phyloP scores from a whole-genome alignment of 2,888 invertebrate species.

The Lochmaea capreae region DNA sequence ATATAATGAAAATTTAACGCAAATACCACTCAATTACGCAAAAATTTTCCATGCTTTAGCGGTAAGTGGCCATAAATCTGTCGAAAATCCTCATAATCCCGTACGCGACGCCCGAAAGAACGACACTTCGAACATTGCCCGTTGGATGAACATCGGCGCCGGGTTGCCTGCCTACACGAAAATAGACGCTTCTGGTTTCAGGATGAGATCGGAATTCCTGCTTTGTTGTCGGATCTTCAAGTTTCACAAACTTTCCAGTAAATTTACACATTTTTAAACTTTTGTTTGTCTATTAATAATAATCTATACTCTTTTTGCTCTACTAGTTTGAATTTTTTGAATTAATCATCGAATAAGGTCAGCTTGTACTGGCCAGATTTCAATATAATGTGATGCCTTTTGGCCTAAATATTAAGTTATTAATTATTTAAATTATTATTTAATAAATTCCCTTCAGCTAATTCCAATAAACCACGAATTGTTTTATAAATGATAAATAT shows the following conservation, averaged over 20 bases:
- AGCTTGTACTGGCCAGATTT: no score
- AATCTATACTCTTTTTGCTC: no score
- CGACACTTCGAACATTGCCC: no score
- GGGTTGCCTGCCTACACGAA: slow-evolving; percentile 25
- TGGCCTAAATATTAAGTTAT: no score
- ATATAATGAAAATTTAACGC: not conserved
- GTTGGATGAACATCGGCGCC: slow-evolving; percentile 22
- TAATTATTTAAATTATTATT: no score
- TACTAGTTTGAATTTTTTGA: no score
- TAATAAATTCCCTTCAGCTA: no score
- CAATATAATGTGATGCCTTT: no score
- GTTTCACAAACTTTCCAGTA: not conserved
- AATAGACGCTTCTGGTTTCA: slow-evolving; percentile 38
- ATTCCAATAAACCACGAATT: no score
- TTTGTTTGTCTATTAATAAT: no score
- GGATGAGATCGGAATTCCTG: slow-evolving; percentile 17
- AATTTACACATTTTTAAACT: not conserved
- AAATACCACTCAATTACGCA: slow-evolving; percentile 19
- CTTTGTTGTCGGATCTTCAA: not conserved
- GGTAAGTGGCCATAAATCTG: slow-evolving; percentile 24
- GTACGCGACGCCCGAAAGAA: slow-evolving; percentile 1
- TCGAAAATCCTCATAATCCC: slow-evolving; percentile 26
- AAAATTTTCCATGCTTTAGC: slow-evolving; percentile 24
- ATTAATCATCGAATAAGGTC: no score
- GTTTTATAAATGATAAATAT: no score